Conservation (phyloP, 2,113 vertebrate species). For the Lagopus muta region DNA sequence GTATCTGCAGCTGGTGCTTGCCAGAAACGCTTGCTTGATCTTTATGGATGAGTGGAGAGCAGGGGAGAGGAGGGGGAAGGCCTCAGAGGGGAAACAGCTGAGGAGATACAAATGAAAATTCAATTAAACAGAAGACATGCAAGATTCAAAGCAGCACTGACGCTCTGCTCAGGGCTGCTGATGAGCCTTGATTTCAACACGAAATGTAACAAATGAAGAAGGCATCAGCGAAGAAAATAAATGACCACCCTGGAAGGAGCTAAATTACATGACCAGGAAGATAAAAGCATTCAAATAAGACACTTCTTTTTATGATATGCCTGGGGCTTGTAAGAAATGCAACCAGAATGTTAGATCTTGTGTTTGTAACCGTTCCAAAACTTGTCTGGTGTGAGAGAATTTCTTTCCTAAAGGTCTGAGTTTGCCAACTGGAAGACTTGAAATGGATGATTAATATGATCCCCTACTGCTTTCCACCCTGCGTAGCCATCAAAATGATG, state of each 20-base stretch:
- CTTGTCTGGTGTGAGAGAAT: background rate
- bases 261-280: conserved; percentile 6
- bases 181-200: background rate
- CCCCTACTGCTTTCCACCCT: background rate
- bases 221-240: conserved; percentile 3
- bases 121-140: conserved; percentile 57
- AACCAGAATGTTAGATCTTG: background rate
- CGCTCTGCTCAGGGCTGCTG: conserved; percentile 27
- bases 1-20: conserved; percentile 67
- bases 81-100: conserved; percentile 37
- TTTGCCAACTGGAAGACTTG: background rate
- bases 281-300: conserved; percentile 13
- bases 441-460: background rate
- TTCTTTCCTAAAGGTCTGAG: background rate
- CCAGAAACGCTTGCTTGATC: conserved; percentile 41
- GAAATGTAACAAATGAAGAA: background rate
- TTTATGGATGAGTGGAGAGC: conserved; percentile 49
- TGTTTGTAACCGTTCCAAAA: background rate
- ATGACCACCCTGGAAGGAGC: background rate
- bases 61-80: background rate
- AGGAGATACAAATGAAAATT: conserved; percentile 51
- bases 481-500: background rate
- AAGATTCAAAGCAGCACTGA: conserved; percentile 31
- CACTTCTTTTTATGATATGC: background rate
- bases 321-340: background rate